Conservation (phyloP, 2,888 invertebrate species). For the Zonitis immaculata region DNA sequence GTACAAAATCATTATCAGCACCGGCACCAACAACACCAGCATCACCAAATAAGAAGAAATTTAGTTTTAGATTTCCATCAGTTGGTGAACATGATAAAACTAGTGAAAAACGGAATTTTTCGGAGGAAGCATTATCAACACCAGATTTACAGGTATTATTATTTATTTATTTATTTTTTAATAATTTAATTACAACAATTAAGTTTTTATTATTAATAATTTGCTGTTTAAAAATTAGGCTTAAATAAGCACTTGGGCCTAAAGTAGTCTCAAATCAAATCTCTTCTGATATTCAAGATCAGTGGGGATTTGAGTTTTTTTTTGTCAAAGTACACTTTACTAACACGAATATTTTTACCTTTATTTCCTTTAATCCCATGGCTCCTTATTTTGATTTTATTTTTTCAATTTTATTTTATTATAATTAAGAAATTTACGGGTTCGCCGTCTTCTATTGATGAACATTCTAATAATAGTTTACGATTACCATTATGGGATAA, state of each 20-base stretch:
- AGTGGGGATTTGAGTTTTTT: not conserved
- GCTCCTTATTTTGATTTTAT: conserved; percentile 24
- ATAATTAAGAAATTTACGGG: conserved; percentile 45
- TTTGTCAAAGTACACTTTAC: conserved; percentile 20
- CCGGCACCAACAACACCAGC: conserved; percentile 53
- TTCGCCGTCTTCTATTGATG: conserved; percentile 53
- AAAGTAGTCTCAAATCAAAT: conserved; percentile 1
- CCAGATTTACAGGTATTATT: conserved; percentile 77
- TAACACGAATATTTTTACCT: conserved; percentile 32
- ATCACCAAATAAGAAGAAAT: conserved; percentile 70
- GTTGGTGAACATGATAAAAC: conserved; percentile 54
- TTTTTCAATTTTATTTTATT: conserved; percentile 19
- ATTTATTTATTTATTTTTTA: not conserved
- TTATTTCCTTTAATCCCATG: conserved; percentile 9
- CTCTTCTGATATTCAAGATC: not conserved
- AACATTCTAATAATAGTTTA: conserved; percentile 45
- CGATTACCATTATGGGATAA: conserved; percentile 66
- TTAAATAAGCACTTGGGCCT: conserved; percentile 3
- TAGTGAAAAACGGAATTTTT: conserved; percentile 75
- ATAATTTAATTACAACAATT: no score
- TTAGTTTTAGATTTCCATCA: conserved; percentile 70
- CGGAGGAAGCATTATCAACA: conserved; percentile 80
- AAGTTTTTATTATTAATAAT: not conserved
- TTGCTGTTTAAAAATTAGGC: not conserved
- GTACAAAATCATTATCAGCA: conserved; percentile 49